Percentiles rank a stretch among this genome's conserved stretches.
Conservation (phyloP, 2,888 invertebrate genomes). For the Spilosoma lubricipeda region DNA sequence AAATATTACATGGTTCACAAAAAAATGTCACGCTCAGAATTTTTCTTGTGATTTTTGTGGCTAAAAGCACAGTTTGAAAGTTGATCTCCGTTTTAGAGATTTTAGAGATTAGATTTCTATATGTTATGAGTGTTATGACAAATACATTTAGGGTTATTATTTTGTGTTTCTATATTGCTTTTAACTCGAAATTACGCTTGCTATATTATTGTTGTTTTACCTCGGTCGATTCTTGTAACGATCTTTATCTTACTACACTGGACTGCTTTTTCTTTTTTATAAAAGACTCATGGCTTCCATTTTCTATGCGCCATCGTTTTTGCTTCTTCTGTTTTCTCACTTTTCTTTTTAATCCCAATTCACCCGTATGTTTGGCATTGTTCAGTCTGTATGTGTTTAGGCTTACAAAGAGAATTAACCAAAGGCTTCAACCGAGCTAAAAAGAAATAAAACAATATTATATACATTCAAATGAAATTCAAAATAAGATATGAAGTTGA, state of each 20-base stretch:
- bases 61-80: neutral
- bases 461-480: too few relatives aligned
- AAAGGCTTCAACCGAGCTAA: too few relatives aligned
- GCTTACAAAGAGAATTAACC: too few relatives aligned
- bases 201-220: neutral
- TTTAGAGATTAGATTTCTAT: conserved; percentile 6
- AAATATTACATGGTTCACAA: neutral
- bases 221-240: neutral
- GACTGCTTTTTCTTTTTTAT: too few relatives aligned
- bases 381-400: too few relatives aligned
- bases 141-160: conserved; percentile 2
- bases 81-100: neutral
- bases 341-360: too few relatives aligned
- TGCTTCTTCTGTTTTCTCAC: too few relatives aligned
- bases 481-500: too few relatives aligned
- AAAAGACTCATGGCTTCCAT: too few relatives aligned
- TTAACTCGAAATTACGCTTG: neutral
- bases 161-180: neutral
- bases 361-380: too few relatives aligned
- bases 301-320: too few relatives aligned
- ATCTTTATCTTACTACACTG: neutral
- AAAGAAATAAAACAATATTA: too few relatives aligned
- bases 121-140: conserved; percentile 9
- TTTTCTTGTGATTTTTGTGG: neutral
- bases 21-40: conserved; percentile 8